Conservation (phyloP, 2,797 vertebrate species). For the Hafferia zeledoni region DNA sequence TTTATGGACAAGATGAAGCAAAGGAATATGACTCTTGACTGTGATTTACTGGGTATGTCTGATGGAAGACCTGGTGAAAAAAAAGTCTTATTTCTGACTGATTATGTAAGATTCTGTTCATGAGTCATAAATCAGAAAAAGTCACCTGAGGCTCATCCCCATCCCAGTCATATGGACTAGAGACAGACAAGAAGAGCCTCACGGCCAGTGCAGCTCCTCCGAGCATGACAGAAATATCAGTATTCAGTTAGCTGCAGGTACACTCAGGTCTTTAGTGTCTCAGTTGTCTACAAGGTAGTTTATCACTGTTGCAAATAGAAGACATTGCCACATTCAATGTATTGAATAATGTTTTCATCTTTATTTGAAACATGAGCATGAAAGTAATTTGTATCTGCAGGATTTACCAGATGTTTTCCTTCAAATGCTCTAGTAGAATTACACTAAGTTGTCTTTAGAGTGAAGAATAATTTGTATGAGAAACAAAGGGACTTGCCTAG, state of each 20-base stretch:
- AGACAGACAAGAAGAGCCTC: background rate
- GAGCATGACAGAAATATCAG: background rate
- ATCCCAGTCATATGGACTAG: background rate
- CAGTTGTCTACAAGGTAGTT: background rate
- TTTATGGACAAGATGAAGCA: background rate
- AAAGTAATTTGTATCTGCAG: background rate
- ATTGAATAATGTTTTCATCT: background rate
- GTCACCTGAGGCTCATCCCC: background rate
- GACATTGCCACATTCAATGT: too few relatives aligned
- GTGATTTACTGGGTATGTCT: background rate
- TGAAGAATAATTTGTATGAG: background rate
- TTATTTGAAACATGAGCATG: background rate
- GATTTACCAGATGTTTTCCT: background rate
- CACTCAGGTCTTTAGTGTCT: background rate
- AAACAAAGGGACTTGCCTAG: background rate
- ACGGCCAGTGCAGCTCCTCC: background rate
- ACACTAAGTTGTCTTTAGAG: background rate
- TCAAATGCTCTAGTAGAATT: background rate
- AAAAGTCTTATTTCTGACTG: background rate
- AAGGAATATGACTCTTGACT: background rate
- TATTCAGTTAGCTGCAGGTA: background rate
- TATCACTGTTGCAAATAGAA: background rate
- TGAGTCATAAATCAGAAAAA: background rate
- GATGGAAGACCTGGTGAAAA: background rate
- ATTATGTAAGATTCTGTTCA: background rate